Evolutionary conservation across 2,113 vertebrate species (phyloP).

Genomic region (Corvus cornix): DNA sequence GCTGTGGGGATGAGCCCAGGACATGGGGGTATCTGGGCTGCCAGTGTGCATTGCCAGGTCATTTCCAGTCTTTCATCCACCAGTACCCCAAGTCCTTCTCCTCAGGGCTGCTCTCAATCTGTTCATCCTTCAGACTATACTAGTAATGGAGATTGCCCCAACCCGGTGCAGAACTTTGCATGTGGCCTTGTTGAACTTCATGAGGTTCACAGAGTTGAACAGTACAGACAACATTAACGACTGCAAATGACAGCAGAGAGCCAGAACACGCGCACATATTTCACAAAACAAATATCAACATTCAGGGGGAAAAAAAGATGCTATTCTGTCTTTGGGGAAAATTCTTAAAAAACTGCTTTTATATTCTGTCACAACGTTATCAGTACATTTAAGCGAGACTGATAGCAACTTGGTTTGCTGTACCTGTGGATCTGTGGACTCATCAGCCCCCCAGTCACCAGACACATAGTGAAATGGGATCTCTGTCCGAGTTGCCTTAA

Average conservation of each 20-base stretch:
- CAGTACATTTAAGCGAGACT: not conserved
- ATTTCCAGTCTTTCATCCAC: not conserved
- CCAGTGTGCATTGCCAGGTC: not conserved
- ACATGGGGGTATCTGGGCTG: not conserved
- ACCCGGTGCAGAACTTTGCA: not conserved
- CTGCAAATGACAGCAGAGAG: not conserved
- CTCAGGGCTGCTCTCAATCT: not conserved
- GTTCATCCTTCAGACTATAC: not conserved
- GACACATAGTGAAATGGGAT: not conserved
- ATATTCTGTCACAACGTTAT: too few species aligned
- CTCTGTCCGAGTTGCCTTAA: not conserved
- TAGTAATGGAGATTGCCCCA: not conserved
- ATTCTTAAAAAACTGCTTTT: not conserved
- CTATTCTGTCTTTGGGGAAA: not conserved
- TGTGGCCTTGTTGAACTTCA: not conserved
- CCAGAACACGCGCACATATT: rapidly evolving
- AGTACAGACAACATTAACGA: not conserved
- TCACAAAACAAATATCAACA: not conserved
- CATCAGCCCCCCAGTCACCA: not conserved
- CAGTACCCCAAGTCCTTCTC: not conserved
- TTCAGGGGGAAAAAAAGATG: not conserved
- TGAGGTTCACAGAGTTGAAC: not conserved
- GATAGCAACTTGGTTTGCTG: not conserved
- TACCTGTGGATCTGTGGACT: not conserved
- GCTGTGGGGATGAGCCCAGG: not conserved